These are phyloP conservation scores for Mythimna loreyi DNA, from an alignment of 2,888 invertebrate genomes.

Conservation along the genomic window DNA sequence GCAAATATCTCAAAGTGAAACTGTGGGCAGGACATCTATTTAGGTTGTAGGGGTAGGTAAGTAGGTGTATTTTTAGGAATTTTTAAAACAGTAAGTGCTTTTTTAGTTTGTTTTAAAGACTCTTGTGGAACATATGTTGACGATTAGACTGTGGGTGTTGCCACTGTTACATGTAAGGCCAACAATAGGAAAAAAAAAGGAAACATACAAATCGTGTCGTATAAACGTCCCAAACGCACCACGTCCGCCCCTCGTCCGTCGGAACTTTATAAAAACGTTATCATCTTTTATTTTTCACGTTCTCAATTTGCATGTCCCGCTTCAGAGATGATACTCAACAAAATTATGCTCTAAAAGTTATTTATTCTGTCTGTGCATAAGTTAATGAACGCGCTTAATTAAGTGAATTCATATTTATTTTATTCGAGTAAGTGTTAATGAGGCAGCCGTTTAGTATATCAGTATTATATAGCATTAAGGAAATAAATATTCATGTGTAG, in stretches of 20 bases:
- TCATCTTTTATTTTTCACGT: conserved; percentile 87
- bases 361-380: conserved; percentile 82
- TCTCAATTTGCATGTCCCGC: conserved; percentile 88
- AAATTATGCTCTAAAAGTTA: conserved; percentile 86
- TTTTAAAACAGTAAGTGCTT: too few species aligned
- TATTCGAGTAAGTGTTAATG: conserved; percentile 60
- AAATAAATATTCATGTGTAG: conserved; percentile 51
- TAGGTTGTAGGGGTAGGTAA: too few species aligned
- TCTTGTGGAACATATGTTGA: too few species aligned
- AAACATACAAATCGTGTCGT: conserved; percentile 60
- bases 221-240: conserved; percentile 70
- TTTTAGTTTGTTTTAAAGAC: too few species aligned
- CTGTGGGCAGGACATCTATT: too few species aligned
- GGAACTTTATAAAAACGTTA: conserved; percentile 87
- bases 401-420: conserved; percentile 60
- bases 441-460: conserved; percentile 43
- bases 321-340: conserved; percentile 87
- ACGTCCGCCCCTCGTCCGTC: conserved; percentile 73
- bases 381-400: conserved; percentile 78
- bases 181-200: too few species aligned
- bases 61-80: too few species aligned
- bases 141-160: too few species aligned
- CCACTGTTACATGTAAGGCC: too few species aligned
- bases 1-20: too few species aligned
- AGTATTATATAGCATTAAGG: conserved; percentile 26